Conservation (phyloP, 2,113 vertebrate genomes). For the Bos indicus region DNA sequence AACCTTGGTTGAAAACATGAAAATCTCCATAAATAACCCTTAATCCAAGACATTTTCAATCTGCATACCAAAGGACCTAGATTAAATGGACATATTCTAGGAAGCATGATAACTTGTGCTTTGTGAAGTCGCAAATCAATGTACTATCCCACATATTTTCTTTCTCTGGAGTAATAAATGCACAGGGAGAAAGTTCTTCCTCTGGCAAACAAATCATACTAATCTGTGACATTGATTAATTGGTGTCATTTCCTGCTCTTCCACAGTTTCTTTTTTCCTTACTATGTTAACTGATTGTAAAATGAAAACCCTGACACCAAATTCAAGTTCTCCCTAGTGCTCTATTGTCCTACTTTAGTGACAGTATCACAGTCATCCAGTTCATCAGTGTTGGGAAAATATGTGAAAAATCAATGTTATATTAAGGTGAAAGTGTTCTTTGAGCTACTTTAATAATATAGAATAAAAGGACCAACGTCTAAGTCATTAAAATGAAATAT, state of each 20-base stretch:
- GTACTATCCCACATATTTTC: neutral
- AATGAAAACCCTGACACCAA: neutral
- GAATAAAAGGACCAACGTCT: neutral
- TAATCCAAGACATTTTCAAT: neutral
- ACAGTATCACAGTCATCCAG: neutral
- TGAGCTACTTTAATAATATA: neutral
- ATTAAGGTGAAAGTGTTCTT: conserved; percentile 20
- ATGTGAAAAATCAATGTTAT: neutral
- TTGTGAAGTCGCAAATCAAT: conserved; percentile 10
- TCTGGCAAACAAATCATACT: conserved; percentile 24
- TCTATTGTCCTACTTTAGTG: neutral
- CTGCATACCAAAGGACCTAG: neutral
- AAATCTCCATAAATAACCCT: neutral
- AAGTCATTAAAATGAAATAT: neutral
- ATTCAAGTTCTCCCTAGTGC: neutral
- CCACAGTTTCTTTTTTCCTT: neutral
- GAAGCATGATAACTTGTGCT: conserved; percentile 19
- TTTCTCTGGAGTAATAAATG: conserved; percentile 7
- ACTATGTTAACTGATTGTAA: neutral
- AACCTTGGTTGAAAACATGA: neutral
- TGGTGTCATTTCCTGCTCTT: conserved; percentile 29
- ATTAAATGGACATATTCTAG: conserved; percentile 10
- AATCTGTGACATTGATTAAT: neutral
- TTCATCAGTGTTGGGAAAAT: neutral
- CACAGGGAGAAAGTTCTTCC: neutral